Base-by-base conservation (phyloP, 2,113 vertebrate species). In the Bambusicola thoracicus region DNA sequence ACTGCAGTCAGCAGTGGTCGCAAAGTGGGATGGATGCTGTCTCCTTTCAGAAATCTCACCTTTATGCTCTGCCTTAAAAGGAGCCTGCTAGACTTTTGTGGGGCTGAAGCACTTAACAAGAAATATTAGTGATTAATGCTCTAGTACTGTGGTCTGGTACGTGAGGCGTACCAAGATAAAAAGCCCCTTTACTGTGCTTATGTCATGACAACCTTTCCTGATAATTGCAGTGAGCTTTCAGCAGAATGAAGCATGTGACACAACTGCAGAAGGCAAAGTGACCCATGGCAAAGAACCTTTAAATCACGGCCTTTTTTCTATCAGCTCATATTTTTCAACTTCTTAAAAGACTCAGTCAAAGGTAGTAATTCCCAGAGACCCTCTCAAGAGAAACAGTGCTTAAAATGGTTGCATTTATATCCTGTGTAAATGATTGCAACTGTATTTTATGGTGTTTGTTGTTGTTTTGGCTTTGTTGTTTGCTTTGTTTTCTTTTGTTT, bases 141-240 rank as follows among this genome's bases (percentile, higher is more conserved):
- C 30, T 38, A 80, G 29, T 25, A 49, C 0, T 0, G 24, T 34
- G 19, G 11, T 53, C 76, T 73, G 11, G 4, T 43, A 62, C 19
- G 24, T 21, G 29, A 66, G 53, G 12, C 5, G 82, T 17, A 89
- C 2, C 12, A 68, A 62, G 11, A 44, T 2, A 74, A 49, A 73
- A 68, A 32, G 18, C 7, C 89, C 16, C 84, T 81, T 55, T 77
- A 18, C 8, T 66, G 30, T 75, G 14, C 12, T 62, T 73, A 32
- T n/a, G 25, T 53, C 74, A 76, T 27, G 27, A 41, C 18, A 92
- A 36, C 16, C 1, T 65, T 78, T 75, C 48, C 34, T 62, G 19
- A 58, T 79, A 21, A 53, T 0, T 87, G n/a, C 34, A 41, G 44
- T 48, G 68, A 86, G 83, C 25, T 65, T 49, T 32, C 25, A 88